A percentile compares a stretch with the other conserved stretches of the same genome.
Conservation (phyloP, 2,888 invertebrate genomes). For the Anodontia alba region DNA sequence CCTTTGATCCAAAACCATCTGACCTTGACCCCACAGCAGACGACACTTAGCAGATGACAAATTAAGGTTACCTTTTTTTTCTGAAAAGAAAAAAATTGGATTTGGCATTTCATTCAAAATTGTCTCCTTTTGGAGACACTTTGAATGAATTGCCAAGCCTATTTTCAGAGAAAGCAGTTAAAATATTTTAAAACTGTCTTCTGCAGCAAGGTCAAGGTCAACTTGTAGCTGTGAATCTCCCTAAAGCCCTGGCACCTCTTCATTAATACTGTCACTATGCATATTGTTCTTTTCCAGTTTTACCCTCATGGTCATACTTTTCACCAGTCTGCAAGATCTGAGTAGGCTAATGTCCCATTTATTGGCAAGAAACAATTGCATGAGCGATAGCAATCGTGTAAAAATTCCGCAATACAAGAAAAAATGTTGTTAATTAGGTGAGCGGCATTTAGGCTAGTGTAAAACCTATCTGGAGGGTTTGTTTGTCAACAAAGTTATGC, state of each 20-base stretch:
- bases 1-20: neutral
- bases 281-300: no score
- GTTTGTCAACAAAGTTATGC: slow-evolving; percentile 17
- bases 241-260: neutral
- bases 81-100: no score
- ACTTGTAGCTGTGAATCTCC: neutral
- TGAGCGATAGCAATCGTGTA: neutral
- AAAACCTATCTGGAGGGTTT: neutral
- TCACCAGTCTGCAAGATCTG: neutral
- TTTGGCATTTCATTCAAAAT: no score
- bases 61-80: no score
- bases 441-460: neutral
- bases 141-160: no score
- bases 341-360: neutral
- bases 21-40: no score
- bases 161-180: no score
- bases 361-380: neutral
- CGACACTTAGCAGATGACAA: no score
- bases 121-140: no score
- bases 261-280: neutral
- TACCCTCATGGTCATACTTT: neutral
- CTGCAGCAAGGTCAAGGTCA: neutral
- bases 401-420: neutral
- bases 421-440: slow-evolving; percentile 8
- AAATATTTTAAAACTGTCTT: no score